Evolutionary conservation across 2,113 vertebrate genomes (phyloP), one percentile per base, ranked within the genome.

Genomic region (Oceanodroma tethys): DNA sequence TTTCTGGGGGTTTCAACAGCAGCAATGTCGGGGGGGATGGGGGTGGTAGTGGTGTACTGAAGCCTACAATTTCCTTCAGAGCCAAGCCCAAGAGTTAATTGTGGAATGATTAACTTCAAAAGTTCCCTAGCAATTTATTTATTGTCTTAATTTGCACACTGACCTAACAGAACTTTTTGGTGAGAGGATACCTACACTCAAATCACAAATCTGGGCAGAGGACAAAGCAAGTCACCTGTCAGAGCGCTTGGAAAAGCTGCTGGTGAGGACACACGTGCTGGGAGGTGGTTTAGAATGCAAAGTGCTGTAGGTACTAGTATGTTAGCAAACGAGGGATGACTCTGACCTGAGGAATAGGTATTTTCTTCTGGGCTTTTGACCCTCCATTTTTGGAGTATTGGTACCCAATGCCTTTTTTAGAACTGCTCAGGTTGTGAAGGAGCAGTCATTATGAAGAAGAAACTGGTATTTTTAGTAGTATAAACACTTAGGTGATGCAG

Each of bases 21-120:
- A 7, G 0, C 20, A 48, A 0, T 13, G 12, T 0, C 23, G 7
- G 9, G 26, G 8, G 0, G 0, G n/a, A n/a, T 55, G 4, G 16
- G 12, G 2, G 0, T 65, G 11, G 4, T 50, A 27, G 14, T 38
- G 17, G 9, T 62, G 3, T 53, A 36, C 45, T 42, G 38, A 56
- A 83, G 47, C 12, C 18, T 58, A 43, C 30, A 40, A 2, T n/a
- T 70, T 62, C 16, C 52, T 76, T 72, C 34, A 72, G 38, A 82
- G 32, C 2, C 34, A 53, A 81, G 12, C 11, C 36, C 8, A 38
- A 42, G 6, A 60, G 16, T 36, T 82, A 11, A 45, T 32, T 62
- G n/a, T 9, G 16, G 40, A 85, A 67, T 19, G 7, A 74, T 5
- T 71, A 70, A 48, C 10, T 71, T 86, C 8, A 34, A 12, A 75